Conservation (phyloP, 2,113 vertebrate species). For the Phrynosoma platyrhinos region DNA sequence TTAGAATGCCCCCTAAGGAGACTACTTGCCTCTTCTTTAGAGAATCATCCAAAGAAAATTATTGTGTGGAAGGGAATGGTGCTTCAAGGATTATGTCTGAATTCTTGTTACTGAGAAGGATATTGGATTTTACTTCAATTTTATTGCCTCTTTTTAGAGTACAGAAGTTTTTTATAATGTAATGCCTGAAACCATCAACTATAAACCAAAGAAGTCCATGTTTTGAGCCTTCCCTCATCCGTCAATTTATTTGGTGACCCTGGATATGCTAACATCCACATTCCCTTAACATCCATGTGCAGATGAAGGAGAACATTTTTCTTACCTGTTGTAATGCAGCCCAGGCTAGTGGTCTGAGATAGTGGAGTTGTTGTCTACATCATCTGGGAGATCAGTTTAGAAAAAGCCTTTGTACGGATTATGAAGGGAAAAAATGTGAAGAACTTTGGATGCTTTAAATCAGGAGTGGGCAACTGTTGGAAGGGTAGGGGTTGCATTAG, state of each 20-base stretch:
- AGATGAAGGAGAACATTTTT: too few species aligned
- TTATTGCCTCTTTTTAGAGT: background rate
- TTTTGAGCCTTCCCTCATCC: background rate
- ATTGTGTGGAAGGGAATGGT: background rate
- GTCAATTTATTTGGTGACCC: background rate
- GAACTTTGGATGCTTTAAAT: too few species aligned
- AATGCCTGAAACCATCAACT: background rate
- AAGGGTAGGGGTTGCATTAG: too few species aligned
- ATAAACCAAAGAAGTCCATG: background rate
- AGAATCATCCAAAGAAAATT: background rate
- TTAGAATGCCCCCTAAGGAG: background rate
- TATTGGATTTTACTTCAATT: background rate
- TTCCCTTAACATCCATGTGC: too few species aligned
- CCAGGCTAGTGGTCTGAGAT: too few species aligned
- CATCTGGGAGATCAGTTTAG: too few species aligned
- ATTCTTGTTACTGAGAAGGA: background rate
- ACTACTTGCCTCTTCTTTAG: conserved; percentile 3
- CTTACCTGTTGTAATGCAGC: too few species aligned
- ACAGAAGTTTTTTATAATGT: background rate
- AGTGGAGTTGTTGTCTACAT: too few species aligned
- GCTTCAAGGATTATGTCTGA: background rate
- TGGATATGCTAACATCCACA: background rate
- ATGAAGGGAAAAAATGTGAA: too few species aligned
- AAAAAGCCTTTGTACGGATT: too few species aligned
- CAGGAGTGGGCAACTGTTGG: too few species aligned